Evolutionary conservation across 2,113 vertebrate genomes (phyloP).

Genomic region (Cyprinodon brontotheroides): DNA sequence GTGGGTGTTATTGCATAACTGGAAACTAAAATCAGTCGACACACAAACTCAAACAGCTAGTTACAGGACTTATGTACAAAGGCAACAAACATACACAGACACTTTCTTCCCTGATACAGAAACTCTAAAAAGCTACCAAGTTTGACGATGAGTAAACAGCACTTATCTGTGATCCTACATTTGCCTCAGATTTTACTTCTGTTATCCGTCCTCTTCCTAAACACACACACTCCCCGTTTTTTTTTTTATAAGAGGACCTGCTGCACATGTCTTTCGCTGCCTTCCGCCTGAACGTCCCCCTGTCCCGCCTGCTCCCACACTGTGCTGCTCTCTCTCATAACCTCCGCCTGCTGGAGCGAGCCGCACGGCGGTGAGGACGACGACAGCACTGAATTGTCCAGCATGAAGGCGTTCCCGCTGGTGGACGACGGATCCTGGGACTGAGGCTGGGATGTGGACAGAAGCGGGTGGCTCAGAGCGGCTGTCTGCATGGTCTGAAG

Average conservation of each 20-base stretch:
- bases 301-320: slow-evolving; percentile 61
- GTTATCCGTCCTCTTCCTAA: slow-evolving; percentile 28
- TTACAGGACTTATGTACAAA: slow-evolving; percentile 77
- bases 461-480: slow-evolving; percentile 40
- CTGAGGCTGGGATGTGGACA: slow-evolving; percentile 56
- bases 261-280: slow-evolving; percentile 57
- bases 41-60: slow-evolving; percentile 54
- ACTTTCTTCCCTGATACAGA: slow-evolving; percentile 72
- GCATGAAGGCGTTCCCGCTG: slow-evolving; percentile 63
- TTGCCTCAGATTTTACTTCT: slow-evolving; percentile 55
- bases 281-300: slow-evolving; percentile 53
- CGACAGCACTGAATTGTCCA: slow-evolving; percentile 60
- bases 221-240: slow-evolving; percentile 5
- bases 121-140: slow-evolving; percentile 77
- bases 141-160: slow-evolving; percentile 64
- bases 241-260: slow-evolving; percentile 62
- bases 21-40: slow-evolving; percentile 47
- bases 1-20: slow-evolving; percentile 55
- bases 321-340: slow-evolving; percentile 49
- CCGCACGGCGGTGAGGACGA: slow-evolving; percentile 61
- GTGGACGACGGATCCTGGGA: slow-evolving; percentile 54
- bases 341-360: slow-evolving; percentile 75
- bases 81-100: slow-evolving; percentile 58
- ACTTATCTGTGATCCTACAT: slow-evolving; percentile 68
- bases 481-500: slow-evolving; percentile 67